These are phyloP conservation scores for Sphyrna mokarran DNA, from an alignment of 2,113 vertebrate genomes.

Conservation along the genomic window DNA sequence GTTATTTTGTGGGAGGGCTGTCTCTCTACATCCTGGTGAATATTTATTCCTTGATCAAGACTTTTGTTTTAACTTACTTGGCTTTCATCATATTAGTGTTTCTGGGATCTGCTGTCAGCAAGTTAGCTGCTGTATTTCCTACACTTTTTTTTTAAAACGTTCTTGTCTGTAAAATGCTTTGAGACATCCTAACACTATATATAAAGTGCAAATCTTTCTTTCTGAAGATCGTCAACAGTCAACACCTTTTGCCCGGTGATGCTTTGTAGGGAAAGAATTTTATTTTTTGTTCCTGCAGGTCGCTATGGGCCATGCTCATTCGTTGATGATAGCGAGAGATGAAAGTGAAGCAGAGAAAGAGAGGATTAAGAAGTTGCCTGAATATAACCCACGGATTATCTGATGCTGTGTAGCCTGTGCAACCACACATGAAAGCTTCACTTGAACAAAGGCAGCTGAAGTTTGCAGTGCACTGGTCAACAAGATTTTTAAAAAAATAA, in stretches of 20 bases:
- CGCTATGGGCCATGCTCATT: slow-evolving; percentile 85
- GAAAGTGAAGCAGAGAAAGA: slow-evolving; percentile 76
- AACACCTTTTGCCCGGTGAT: not conserved
- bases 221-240: not conserved
- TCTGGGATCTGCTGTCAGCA: not conserved
- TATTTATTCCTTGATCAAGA: not conserved
- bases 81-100: not conserved
- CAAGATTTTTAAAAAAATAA: not conserved
- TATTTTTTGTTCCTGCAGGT: slow-evolving; percentile 57
- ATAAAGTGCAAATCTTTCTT: not conserved
- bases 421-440: slow-evolving; percentile 38
- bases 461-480: slow-evolving; percentile 35
- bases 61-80: not conserved
- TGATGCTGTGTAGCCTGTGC: slow-evolving; percentile 49
- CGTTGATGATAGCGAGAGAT: slow-evolving; percentile 78
- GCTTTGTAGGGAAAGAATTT: not conserved
- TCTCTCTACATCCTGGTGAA: not conserved
- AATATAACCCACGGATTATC: slow-evolving; percentile 90
- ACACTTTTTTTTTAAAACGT: no score
- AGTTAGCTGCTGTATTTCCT: not conserved
- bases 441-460: slow-evolving; percentile 46
- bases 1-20: not conserved
- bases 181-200: not conserved
- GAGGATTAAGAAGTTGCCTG: slow-evolving; percentile 80
- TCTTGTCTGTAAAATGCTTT: not conserved